Evolutionary conservation across 2,888 invertebrate genomes (phyloP), one percentile per base, ranked within the genome.

Genomic region (Baronia brevicornis): DNA sequence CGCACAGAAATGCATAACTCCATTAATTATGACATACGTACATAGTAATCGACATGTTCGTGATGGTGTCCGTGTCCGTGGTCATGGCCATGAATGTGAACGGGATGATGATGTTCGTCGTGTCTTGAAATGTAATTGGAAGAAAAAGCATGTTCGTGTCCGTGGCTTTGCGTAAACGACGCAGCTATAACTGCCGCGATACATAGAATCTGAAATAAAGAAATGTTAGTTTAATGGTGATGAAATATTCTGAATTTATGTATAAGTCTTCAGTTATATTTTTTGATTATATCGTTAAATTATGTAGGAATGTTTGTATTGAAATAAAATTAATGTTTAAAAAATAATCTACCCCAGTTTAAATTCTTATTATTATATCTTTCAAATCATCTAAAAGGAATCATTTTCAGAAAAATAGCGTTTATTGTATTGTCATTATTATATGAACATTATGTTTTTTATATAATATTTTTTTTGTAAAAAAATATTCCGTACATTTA

Each of bases 121-220:
- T 77, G 50, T 28, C 74, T 52, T 28, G 67, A 46, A 63, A 77
- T 68, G 44, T 62, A 67, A 43, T 75, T 73, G 4, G 75, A 72
- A 3, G 78, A 79, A 49, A 55, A 68, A 0, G 67, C 52, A 6
- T 48, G 45, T 3, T 43, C 43, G 22, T 54, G 45, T 2, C 58
- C 64, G 24, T 68, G 57, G 2, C 51, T 66, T 13, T 65, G 47
- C 7, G 62, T 44, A 57, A 47, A 32, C 13, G 32, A 54, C 4
- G 55, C 57, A 11, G 56, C 61, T 4, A 54, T 41, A 3, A 65
- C 33, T 8, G 59, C 62, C 10, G 56, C 48, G 6, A 72, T 24
- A 38, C 58, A 63, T 29, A 68, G 10, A 10, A 54, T 41, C 52
- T 50, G 30, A 4, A 35, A 31, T 10, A 9, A 12, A 36, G 11